Percentiles rank a stretch among this genome's conserved stretches.
These are phyloP conservation scores for Echinops telfairi DNA, from an alignment of 2,113 vertebrate species.

Conservation along the genomic window DNA sequence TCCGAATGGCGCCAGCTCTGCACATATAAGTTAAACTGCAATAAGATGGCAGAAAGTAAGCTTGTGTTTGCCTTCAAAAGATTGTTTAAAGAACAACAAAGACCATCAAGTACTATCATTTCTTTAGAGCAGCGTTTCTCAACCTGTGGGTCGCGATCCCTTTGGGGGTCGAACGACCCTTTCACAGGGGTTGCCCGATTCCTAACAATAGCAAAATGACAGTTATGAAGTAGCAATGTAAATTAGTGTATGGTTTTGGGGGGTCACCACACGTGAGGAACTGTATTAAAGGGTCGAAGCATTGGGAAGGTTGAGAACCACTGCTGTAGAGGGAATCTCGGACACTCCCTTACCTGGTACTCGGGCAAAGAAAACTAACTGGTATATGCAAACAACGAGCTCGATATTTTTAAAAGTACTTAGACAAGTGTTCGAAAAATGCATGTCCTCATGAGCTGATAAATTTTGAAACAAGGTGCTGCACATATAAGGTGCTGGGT, in stretches of 20 bases:
- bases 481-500: not conserved
- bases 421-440: constrained; percentile 37
- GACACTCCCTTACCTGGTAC: not conserved
- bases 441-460: not conserved
- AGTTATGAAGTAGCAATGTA: too few relatives aligned
- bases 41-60: constrained; percentile 75
- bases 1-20: constrained; percentile 96
- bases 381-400: not conserved
- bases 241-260: too few relatives aligned
- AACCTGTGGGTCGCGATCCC: too few relatives aligned
- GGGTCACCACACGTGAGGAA: too few relatives aligned
- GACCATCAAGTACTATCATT: not conserved
- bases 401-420: not conserved
- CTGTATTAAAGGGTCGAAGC: too few relatives aligned
- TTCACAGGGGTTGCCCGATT: too few relatives aligned
- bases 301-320: too few relatives aligned
- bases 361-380: constrained; percentile 30
- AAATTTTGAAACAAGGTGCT: constrained; percentile 31
- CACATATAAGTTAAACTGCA: constrained; percentile 99
- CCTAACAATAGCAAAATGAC: too few relatives aligned
- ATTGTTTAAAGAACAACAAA: not conserved
- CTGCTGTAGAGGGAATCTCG: not conserved
- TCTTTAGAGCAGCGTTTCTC: not conserved
- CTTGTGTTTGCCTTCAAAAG: constrained; percentile 60
- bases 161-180: too few relatives aligned